These are phyloP conservation scores for Athrips mouffetella DNA, from an alignment of 2,888 invertebrate species.

Conservation along the genomic window DNA sequence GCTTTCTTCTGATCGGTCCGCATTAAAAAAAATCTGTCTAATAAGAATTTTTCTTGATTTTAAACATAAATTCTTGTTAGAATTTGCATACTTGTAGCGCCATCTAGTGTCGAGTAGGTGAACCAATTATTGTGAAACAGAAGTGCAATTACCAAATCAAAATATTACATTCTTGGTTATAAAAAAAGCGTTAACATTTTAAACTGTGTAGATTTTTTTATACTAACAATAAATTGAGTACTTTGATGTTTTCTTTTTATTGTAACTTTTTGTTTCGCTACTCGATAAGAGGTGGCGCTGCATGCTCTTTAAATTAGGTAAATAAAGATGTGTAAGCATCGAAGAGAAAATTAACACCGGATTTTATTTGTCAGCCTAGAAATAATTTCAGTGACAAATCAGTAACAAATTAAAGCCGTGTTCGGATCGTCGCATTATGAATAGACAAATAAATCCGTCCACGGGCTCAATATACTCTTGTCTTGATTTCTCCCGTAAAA, in stretches of 20 bases:
- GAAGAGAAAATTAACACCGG: no score
- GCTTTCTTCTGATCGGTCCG: no score
- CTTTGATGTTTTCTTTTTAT: conserved; percentile 11
- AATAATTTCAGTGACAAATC: no score
- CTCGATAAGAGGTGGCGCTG: conserved; percentile 49
- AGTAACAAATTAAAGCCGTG: no score
- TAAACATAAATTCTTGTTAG: background rate
- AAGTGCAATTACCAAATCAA: no score
- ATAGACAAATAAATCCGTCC: no score
- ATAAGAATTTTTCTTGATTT: no score
- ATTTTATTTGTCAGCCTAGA: no score
- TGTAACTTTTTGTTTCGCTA: conserved; percentile 34
- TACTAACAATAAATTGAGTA: conserved; percentile 17
- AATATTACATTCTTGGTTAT: no score
- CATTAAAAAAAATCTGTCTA: background rate
- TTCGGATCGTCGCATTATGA: no score
- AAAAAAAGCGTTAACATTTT: background rate
- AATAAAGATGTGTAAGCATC: background rate
- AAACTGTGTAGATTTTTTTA: background rate
- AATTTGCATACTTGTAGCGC: conserved; percentile 21
- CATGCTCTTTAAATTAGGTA: conserved; percentile 5
- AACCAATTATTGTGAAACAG: conserved; percentile 14
- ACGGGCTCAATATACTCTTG: no score
- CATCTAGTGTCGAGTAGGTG: conserved; percentile 51
- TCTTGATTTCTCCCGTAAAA: no score